Conservation (phyloP, 2,113 vertebrate genomes). For the Saiga tatarica region DNA sequence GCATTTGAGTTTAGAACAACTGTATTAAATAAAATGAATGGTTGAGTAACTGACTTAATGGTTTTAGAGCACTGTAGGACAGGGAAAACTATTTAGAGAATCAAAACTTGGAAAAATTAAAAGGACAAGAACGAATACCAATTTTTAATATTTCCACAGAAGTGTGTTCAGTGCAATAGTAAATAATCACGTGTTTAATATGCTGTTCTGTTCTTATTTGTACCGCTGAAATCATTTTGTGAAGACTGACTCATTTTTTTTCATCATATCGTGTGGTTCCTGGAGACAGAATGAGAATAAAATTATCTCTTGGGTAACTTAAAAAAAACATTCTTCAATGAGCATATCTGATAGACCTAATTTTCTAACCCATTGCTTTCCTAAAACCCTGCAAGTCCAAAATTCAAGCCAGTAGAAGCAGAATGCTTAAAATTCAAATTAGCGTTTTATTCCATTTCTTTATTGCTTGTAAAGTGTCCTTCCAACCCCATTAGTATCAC, state of each 20-base stretch:
- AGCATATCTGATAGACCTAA: neutral
- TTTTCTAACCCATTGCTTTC: conserved; percentile 46
- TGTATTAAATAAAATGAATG: neutral
- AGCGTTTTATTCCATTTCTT: conserved; percentile 9
- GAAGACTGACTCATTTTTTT: conserved; percentile 34
- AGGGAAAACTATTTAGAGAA: neutral
- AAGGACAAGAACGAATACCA: neutral
- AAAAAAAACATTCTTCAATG: neutral
- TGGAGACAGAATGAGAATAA: neutral
- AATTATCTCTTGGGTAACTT: neutral
- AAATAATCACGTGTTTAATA: neutral
- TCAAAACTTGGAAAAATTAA: neutral
- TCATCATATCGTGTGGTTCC: neutral
- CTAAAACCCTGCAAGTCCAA: neutral
- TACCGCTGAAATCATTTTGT: neutral
- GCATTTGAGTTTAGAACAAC: neutral
- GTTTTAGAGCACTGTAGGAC: neutral
- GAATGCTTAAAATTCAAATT: conserved; percentile 43
- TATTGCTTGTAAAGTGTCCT: neutral
- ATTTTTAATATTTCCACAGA: neutral
- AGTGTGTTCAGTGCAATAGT: neutral
- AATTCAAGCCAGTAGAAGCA: conserved; percentile 13
- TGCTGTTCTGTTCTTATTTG: neutral
- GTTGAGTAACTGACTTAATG: neutral
- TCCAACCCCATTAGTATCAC: neutral